Evolutionary conservation across 2,797 vertebrate species (phyloP).

Genomic region (Pangasius larnaudii): DNA sequence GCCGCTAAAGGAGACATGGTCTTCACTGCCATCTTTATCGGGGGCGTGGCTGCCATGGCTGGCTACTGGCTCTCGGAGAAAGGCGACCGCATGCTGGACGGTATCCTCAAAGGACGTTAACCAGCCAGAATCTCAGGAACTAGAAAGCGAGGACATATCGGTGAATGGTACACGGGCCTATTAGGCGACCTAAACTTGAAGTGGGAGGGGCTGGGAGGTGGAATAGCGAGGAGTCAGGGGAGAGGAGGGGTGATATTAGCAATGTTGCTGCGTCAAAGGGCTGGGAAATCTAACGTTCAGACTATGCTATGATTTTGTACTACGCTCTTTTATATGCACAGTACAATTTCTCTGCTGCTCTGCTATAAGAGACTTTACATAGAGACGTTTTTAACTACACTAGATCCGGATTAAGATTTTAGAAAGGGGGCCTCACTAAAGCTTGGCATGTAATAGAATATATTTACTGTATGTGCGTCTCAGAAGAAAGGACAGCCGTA

Average conservation of each 20-base stretch:
- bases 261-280: slow-evolving; percentile 56
- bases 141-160: background rate
- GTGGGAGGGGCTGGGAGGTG: slow-evolving; percentile 35
- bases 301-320: slow-evolving; percentile 38
- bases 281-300: slow-evolving; percentile 42
- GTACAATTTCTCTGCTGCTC: slow-evolving; percentile 48
- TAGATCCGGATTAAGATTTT: slow-evolving; percentile 10
- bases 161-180: slow-evolving; percentile 26
- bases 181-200: slow-evolving; percentile 8
- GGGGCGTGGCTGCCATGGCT: slow-evolving; percentile 93
- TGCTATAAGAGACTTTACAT: slow-evolving; percentile 29
- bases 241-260: slow-evolving; percentile 35
- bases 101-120: slow-evolving; percentile 94
- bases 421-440: slow-evolving; percentile 8
- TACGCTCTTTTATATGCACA: slow-evolving; percentile 42
- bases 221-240: background rate
- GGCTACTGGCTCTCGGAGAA: slow-evolving; percentile 98
- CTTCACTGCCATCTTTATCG: slow-evolving; percentile 97
- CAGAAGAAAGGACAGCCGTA: background rate
- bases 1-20: slow-evolving; percentile 98
- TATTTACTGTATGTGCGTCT: slow-evolving; percentile 15
- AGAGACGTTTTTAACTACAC: slow-evolving; percentile 27
- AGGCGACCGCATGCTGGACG: slow-evolving; percentile 91
- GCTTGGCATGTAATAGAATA: slow-evolving; percentile 21
- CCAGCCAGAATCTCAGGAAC: slow-evolving; percentile 17